phyloP scores from a whole-genome alignment of 2,888 invertebrate genomes.

The Pherbina coryleti region DNA sequence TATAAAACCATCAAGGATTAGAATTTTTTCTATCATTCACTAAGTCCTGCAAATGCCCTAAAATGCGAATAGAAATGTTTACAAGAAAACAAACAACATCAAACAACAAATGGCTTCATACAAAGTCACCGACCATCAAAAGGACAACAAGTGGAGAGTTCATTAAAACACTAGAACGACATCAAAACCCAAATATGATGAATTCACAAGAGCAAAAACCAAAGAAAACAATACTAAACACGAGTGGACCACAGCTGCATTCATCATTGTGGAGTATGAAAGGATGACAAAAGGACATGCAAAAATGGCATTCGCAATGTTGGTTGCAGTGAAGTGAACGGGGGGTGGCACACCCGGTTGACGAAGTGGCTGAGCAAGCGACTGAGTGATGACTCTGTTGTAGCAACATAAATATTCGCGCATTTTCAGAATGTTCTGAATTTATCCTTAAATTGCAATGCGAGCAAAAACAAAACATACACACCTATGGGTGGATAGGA shows the following conservation, averaged over 20 bases:
- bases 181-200: slow-evolving; percentile 60
- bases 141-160: slow-evolving; percentile 35
- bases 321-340: slow-evolving; percentile 48
- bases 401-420: slow-evolving; percentile 52
- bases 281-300: slow-evolving; percentile 30
- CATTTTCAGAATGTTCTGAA: slow-evolving; percentile 41
- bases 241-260: slow-evolving; percentile 38
- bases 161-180: slow-evolving; percentile 63
- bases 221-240: slow-evolving; percentile 41
- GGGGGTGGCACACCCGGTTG: slow-evolving; percentile 49
- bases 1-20: too few relatives aligned
- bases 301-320: slow-evolving; percentile 43
- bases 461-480: slow-evolving; percentile 38
- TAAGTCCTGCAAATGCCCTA: not conserved
- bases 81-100: slow-evolving; percentile 53
- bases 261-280: slow-evolving; percentile 36
- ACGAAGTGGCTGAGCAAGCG: slow-evolving; percentile 51
- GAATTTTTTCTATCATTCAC: too few relatives aligned
- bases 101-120: slow-evolving; percentile 25
- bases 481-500: slow-evolving; percentile 14
- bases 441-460: slow-evolving; percentile 38
- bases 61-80: slow-evolving; percentile 39
- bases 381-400: slow-evolving; percentile 56
- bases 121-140: not conserved
- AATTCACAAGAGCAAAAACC: slow-evolving; percentile 54